Base-by-base conservation (phyloP, 2,888 invertebrate species). In the Ceratothoa steindachneri region DNA sequence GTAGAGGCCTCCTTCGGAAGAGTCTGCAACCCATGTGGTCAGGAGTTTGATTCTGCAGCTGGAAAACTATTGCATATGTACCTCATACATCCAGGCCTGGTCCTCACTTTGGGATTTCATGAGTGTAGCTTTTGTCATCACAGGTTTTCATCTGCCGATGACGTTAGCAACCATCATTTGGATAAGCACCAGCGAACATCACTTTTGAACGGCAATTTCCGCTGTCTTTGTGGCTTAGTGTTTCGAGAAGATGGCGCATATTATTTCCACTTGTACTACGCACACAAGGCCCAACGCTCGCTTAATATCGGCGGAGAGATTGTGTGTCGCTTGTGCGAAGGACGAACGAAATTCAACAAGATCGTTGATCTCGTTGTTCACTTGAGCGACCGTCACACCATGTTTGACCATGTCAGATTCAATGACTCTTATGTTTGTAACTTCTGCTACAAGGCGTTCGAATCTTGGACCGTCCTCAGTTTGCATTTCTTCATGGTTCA, bases 401-500 rank as follows among this genome's bases (percentile, higher is more conserved):
- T 78, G 78, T 78, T 78, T 64, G 78, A 78, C 64, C 78, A 78
- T 66, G 78, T 78, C 24, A 51, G 78, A 52, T 71, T 75, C 1
- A 75, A 78, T 65, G 75, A 78, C 69, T 73, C 78, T 9, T 78
- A 75, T 55, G 73, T 78, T 29, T 78, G 78, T 51, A 78, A 78
- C 51, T 78, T 78, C 65, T 78, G 78, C 29, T 75, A 75, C 66
- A 78, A 78, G 30, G 75, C 75, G 24, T 78, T 78, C 67, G 78
- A 78, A 28, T 78, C 78, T 27, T 78, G 78, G 78, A 78, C 78
- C n/a, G 78, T 78, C 12, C 60, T 78, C 60, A 78, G 78, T 29
- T 65, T 78, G n/a, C 78, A 78, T 67, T 78, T 78, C 65, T 78
- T 78, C 55, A 78, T 78, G 78, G 78, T 78, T 28, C 78, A 78